Percentiles rank a stretch among this genome's conserved stretches.
Conservation (phyloP, 2,797 vertebrate genomes). For the Tamandua tetradactyla region DNA sequence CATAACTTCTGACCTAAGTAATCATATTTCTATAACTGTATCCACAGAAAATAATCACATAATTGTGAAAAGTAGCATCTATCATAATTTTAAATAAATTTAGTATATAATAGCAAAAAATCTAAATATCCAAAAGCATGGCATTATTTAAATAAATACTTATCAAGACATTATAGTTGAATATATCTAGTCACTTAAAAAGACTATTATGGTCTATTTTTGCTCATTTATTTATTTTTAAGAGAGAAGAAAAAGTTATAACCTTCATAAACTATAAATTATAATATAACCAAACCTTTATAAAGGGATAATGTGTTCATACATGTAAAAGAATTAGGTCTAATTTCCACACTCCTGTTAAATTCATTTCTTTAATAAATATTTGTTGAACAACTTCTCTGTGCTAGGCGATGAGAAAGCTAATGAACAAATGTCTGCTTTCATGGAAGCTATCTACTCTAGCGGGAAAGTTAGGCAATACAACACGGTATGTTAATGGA, state of each 20-base stretch:
- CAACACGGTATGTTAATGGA: background rate
- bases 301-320: background rate
- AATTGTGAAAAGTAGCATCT: background rate
- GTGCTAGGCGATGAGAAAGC: background rate
- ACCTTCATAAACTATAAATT: background rate
- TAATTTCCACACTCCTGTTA: background rate
- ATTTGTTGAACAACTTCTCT: background rate
- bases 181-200: background rate
- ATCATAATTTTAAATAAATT: background rate
- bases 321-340: background rate
- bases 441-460: background rate
- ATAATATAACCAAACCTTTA: background rate
- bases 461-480: background rate
- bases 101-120: background rate
- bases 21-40: background rate
- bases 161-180: background rate
- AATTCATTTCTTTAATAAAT: background rate
- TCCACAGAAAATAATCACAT: background rate
- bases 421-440: background rate
- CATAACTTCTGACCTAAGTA: background rate
- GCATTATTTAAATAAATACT: background rate
- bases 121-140: background rate
- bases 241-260: background rate
- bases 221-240: background rate
- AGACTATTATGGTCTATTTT: background rate